These are phyloP conservation scores for Coregonus sp. DNA, from an alignment of 2,797 vertebrate genomes.

Conservation along the genomic window DNA sequence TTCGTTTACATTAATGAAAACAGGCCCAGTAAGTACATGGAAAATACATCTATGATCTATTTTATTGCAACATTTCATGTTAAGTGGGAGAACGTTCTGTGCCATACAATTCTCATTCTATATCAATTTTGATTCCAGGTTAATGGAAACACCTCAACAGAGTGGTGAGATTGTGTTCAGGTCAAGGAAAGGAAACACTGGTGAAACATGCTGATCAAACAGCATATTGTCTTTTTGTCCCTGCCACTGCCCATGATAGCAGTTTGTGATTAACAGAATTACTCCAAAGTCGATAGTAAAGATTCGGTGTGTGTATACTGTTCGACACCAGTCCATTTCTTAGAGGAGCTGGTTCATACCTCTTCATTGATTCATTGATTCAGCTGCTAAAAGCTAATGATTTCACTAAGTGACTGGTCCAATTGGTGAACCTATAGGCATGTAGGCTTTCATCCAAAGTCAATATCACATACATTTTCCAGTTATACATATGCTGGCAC, in stretches of 20 bases:
- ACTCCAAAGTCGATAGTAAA: conserved; percentile 76
- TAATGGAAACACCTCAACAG: conserved; percentile 46
- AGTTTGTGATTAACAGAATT: conserved; percentile 69
- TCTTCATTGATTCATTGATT: conserved; percentile 80
- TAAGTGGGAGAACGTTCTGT: not conserved
- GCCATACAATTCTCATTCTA: not conserved
- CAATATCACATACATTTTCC: conserved; percentile 58
- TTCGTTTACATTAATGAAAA: not conserved
- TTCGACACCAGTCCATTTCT: conserved; percentile 65
- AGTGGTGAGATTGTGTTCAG: conserved; percentile 19
- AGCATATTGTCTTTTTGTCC: conserved; percentile 71
- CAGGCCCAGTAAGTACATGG: not conserved
- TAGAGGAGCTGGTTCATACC: conserved; percentile 71
- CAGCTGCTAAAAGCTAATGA: conserved; percentile 79
- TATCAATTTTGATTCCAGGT: conserved; percentile 47
- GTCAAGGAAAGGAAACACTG: conserved; percentile 35
- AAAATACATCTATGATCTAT: not conserved
- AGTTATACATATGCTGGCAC: conserved; percentile 3
- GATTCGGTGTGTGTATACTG: conserved; percentile 47
- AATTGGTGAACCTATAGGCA: conserved; percentile 63
- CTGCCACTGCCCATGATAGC: conserved; percentile 32
- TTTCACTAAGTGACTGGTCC: conserved; percentile 76
- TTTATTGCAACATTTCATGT: not conserved
- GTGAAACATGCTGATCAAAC: conserved; percentile 51
- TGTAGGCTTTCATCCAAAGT: conserved; percentile 56